phyloP scores from a whole-genome alignment of 2,113 vertebrate genomes.

The Panthera tigris region DNA sequence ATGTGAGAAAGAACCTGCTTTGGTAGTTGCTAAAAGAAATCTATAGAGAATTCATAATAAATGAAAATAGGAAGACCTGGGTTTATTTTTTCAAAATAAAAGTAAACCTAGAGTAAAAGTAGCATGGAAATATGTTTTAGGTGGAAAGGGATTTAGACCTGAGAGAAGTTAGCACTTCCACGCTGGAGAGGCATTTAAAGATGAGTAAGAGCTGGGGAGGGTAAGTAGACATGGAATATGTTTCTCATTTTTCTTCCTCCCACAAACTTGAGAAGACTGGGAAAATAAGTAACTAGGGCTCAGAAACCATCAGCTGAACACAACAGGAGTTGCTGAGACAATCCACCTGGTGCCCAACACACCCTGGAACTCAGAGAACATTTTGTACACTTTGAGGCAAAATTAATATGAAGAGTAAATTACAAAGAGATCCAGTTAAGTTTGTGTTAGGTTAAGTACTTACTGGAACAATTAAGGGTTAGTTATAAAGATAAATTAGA shows the following conservation, averaged over 20 bases:
- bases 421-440: background rate
- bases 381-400: background rate
- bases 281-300: background rate
- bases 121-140: background rate
- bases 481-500: background rate
- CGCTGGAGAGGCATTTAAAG: background rate
- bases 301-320: background rate
- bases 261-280: background rate
- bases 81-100: constrained; percentile 10
- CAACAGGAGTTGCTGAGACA: background rate
- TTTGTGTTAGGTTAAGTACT: background rate
- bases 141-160: background rate
- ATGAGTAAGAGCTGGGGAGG: background rate
- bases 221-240: background rate
- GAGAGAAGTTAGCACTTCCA: background rate
- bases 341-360: background rate
- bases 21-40: background rate
- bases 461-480: background rate
- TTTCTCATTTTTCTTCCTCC: background rate
- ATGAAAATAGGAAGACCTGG: background rate
- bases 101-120: background rate
- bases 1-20: background rate
- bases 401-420: background rate
- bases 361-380: background rate
- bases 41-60: background rate